These are phyloP conservation scores for Holacanthella duospinosa DNA, from an alignment of 2,888 invertebrate species.

Conservation along the genomic window DNA sequence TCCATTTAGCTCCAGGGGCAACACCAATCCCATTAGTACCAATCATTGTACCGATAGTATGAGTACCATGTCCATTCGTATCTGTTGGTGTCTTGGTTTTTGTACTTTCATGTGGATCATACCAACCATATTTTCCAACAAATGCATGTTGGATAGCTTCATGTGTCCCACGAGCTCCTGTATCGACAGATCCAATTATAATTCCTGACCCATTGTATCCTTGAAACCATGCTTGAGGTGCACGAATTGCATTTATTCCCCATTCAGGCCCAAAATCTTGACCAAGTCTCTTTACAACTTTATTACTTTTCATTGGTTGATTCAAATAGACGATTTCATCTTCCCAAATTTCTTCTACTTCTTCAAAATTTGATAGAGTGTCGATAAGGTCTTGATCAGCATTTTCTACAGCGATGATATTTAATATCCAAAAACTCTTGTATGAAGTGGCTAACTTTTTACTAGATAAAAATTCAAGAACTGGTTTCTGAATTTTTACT, in stretches of 20 bases:
- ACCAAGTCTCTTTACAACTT: neutral
- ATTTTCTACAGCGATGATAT: neutral
- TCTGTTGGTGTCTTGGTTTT: neutral
- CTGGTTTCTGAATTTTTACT: too few species aligned
- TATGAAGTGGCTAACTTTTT: too few species aligned
- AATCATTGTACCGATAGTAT: conserved; percentile 2
- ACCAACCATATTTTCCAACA: neutral
- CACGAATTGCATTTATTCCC: neutral
- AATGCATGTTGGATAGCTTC: neutral
- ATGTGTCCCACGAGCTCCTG: neutral
- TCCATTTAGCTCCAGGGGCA: conserved; percentile 8
- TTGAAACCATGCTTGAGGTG: neutral
- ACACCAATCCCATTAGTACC: neutral
- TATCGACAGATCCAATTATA: neutral
- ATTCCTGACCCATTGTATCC: neutral
- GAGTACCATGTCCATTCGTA: neutral
- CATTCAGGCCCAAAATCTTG: neutral
- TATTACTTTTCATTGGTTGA: neutral
- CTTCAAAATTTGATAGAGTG: neutral
- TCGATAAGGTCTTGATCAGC: neutral
- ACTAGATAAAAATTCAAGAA: too few species aligned
- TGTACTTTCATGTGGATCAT: neutral
- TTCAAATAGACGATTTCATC: neutral
- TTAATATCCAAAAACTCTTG: neutral
- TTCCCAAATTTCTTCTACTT: neutral